phyloP scores from a whole-genome alignment of 2,113 vertebrate genomes.

The Cinclus cinclus region DNA sequence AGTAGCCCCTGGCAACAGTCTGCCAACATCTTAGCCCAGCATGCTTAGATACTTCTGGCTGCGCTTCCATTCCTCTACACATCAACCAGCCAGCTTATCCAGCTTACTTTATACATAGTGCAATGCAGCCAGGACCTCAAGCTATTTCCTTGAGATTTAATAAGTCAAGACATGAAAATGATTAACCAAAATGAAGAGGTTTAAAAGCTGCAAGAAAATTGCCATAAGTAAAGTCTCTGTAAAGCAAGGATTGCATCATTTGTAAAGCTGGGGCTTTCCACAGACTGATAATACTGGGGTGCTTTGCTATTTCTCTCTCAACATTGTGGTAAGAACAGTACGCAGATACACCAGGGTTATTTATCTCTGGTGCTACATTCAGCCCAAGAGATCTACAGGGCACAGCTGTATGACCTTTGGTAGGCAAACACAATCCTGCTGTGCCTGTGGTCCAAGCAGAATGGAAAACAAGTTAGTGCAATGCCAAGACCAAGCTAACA shows the following conservation, averaged over 20 bases:
- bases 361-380: slow-evolving; percentile 56
- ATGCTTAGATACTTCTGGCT: slow-evolving; percentile 40
- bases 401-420: neutral
- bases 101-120: slow-evolving; percentile 46
- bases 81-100: slow-evolving; percentile 55
- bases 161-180: slow-evolving; percentile 70
- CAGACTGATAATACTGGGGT: slow-evolving; percentile 30
- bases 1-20: slow-evolving; percentile 46
- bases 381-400: neutral
- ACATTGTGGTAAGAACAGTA: neutral
- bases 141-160: slow-evolving; percentile 65
- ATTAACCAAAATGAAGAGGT: slow-evolving; percentile 66
- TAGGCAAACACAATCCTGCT: neutral
- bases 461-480: neutral
- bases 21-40: slow-evolving; percentile 25
- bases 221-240: slow-evolving; percentile 50
- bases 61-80: slow-evolving; percentile 41
- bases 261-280: slow-evolving; percentile 66
- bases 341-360: neutral
- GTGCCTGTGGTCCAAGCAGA: neutral
- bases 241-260: slow-evolving; percentile 32
- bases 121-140: slow-evolving; percentile 37
- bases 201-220: slow-evolving; percentile 52
- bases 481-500: neutral
- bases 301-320: slow-evolving; percentile 18